phyloP scores from a whole-genome alignment of 2,888 invertebrate species.

The Reticulitermes lucifugus region DNA sequence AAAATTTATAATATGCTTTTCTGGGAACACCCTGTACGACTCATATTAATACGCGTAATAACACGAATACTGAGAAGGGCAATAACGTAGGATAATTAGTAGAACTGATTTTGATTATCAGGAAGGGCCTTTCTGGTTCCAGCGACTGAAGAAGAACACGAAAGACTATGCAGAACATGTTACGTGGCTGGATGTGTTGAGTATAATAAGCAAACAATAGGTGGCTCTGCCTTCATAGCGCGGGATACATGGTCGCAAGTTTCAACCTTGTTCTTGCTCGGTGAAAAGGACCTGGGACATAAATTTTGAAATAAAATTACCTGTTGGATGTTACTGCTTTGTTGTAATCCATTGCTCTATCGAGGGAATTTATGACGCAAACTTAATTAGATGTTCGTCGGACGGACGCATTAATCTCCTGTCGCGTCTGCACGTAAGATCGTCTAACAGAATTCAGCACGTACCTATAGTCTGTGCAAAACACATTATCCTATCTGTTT shows the following conservation, averaged over 20 bases:
- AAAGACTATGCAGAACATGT: neutral
- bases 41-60: no score
- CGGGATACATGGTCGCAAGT: neutral
- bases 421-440: neutral
- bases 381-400: slow-evolving; percentile 7
- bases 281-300: neutral
- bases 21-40: no score
- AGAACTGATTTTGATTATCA: no score
- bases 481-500: neutral
- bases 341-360: slow-evolving; percentile 16
- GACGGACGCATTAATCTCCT: neutral
- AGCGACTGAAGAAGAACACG: neutral
- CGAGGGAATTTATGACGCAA: slow-evolving; percentile 12
- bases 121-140: neutral
- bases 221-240: neutral
- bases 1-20: no score
- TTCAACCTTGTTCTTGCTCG: neutral
- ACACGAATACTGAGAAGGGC: no score
- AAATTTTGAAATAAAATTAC: slow-evolving; percentile 1
- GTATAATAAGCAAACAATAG: neutral
- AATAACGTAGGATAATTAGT: no score
- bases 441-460: neutral
- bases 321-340: slow-evolving; percentile 9
- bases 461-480: neutral
- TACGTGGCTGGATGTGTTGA: neutral